phyloP scores from a whole-genome alignment of 2,797 vertebrate genomes.

The Sparidentex hasta region DNA sequence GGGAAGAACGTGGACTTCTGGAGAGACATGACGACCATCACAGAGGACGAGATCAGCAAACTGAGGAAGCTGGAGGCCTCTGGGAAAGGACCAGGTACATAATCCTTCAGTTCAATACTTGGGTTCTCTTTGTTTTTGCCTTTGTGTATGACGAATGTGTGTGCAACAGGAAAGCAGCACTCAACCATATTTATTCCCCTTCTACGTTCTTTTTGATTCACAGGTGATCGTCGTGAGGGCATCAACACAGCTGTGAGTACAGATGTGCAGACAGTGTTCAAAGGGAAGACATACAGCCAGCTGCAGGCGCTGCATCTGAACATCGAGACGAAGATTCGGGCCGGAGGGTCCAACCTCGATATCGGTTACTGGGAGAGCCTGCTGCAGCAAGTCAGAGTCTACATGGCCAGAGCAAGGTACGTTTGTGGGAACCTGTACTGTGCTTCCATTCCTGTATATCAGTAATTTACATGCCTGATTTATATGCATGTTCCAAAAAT shows the following conservation, averaged over 20 bases:
- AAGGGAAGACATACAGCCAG: slow-evolving; percentile 98
- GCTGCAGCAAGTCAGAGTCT: slow-evolving; percentile 95
- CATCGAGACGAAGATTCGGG: slow-evolving; percentile 94
- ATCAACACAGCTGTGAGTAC: slow-evolving; percentile 97
- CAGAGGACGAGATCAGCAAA: slow-evolving; percentile 97
- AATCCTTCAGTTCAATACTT: background rate
- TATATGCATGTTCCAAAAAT: background rate
- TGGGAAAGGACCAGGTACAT: slow-evolving; percentile 90
- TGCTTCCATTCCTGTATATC: background rate
- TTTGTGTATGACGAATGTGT: background rate
- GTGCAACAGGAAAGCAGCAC: background rate
- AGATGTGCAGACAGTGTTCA: slow-evolving; percentile 95
- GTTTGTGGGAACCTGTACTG: background rate
- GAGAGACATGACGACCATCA: slow-evolving; percentile 99
- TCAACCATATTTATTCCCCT: too few species aligned
- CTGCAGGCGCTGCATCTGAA: slow-evolving; percentile 94
- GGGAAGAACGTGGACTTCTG: slow-evolving; percentile 98
- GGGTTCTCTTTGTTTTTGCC: background rate
- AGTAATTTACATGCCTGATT: background rate
- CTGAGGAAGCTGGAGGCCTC: slow-evolving; percentile 95
- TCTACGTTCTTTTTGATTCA: background rate
- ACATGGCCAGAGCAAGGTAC: slow-evolving; percentile 97
- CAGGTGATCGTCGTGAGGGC: slow-evolving; percentile 96
- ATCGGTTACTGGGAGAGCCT: slow-evolving; percentile 99
- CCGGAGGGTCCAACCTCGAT: slow-evolving; percentile 95